Evolutionary conservation across 2,888 invertebrate genomes (phyloP).

Genomic region (Ceramica pisi): DNA sequence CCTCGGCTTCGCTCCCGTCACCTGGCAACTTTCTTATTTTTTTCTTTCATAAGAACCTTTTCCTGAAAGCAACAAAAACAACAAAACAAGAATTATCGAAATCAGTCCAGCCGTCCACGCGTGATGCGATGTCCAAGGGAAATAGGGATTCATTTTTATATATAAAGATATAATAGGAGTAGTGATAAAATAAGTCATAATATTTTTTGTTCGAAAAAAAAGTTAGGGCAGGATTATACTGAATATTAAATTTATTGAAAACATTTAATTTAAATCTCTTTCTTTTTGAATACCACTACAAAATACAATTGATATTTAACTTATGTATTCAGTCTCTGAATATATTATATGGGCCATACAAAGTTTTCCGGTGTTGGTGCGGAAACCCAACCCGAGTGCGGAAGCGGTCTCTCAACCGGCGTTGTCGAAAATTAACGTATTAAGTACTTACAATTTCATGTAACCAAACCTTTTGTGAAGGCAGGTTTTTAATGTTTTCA

Average conservation of each 20-base stretch:
- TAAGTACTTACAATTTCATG: slow-evolving; percentile 16
- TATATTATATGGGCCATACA: slow-evolving; percentile 11
- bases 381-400: slow-evolving; percentile 24
- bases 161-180: too few relatives aligned
- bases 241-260: background rate
- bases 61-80: too few relatives aligned
- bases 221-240: background rate
- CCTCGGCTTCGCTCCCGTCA: too few relatives aligned
- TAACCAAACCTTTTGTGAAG: background rate
- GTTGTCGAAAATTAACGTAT: slow-evolving; percentile 31
- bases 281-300: background rate
- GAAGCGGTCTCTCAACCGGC: slow-evolving; percentile 15
- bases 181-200: background rate
- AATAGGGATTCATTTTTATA: too few relatives aligned
- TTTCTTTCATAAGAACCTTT: too few relatives aligned
- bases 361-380: slow-evolving; percentile 34
- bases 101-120: too few relatives aligned
- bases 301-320: slow-evolving; percentile 18
- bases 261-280: background rate
- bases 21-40: too few relatives aligned
- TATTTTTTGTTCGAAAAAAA: too few relatives aligned
- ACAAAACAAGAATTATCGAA: too few relatives aligned
- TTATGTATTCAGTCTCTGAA: slow-evolving; percentile 15
- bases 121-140: too few relatives aligned
- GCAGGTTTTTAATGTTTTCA: background rate